Conservation (phyloP, 2,888 invertebrate species). For the Atethmia centrago region DNA sequence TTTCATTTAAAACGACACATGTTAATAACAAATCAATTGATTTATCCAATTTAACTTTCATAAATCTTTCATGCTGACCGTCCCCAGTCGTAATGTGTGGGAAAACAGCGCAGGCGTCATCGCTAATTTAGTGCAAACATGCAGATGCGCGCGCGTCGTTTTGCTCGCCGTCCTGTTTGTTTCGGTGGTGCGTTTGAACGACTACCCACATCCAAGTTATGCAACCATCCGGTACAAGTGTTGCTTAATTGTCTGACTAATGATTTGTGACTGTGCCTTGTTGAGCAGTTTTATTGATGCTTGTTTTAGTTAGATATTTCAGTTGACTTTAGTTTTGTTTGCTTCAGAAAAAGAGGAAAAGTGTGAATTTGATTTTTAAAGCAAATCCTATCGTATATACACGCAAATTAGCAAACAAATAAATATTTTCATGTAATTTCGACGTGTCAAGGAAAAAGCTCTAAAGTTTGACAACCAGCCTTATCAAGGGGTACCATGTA, state of each 20-base stretch:
- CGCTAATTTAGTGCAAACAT: slow-evolving; percentile 86
- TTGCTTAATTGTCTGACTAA: slow-evolving; percentile 44
- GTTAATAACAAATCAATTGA: not conserved
- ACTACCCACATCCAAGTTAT: slow-evolving; percentile 57
- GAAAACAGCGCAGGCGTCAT: slow-evolving; percentile 83
- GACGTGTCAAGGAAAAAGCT: too few species aligned
- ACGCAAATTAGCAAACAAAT: not conserved
- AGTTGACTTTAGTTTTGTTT: slow-evolving; percentile 5
- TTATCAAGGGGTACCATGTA: too few species aligned
- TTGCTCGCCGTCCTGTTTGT: slow-evolving; percentile 70
- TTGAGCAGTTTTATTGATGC: not conserved
- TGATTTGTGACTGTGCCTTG: slow-evolving; percentile 12
- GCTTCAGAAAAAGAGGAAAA: slow-evolving; percentile 3
- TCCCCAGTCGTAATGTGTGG: slow-evolving; percentile 80
- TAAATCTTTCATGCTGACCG: slow-evolving; percentile 68
- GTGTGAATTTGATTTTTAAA: not conserved
- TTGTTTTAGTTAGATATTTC: not conserved
- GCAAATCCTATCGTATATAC: not conserved
- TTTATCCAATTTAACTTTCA: not conserved
- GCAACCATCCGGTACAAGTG: slow-evolving; percentile 63
- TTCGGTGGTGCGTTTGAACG: slow-evolving; percentile 51
- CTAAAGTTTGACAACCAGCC: too few species aligned
- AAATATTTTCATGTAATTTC: not conserved
- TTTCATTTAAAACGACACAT: not conserved
- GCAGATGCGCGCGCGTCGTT: slow-evolving; percentile 77